phyloP scores from a whole-genome alignment of 2,113 vertebrate genomes.

The Dasypus novemcinctus region DNA sequence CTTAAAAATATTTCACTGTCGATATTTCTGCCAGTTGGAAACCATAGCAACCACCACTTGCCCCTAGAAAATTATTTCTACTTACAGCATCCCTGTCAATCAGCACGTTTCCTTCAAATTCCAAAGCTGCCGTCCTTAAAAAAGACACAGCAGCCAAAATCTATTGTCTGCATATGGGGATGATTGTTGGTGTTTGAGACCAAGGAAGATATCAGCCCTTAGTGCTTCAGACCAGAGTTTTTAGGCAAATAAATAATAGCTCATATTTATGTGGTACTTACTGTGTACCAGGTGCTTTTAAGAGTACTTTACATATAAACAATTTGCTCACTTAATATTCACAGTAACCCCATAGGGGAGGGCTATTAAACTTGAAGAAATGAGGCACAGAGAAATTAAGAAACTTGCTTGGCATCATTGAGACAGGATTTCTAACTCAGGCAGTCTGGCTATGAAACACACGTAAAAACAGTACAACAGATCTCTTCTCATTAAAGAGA shows the following conservation, averaged over 20 bases:
- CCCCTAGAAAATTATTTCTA: conserved; percentile 59
- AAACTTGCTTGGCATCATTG: neutral
- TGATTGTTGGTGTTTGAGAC: neutral
- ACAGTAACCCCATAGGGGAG: neutral
- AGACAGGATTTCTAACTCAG: neutral
- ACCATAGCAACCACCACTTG: conserved; percentile 66
- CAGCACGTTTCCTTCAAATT: conserved; percentile 15
- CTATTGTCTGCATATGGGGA: neutral
- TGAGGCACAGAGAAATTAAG: neutral
- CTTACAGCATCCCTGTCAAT: conserved; percentile 62
- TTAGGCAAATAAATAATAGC: neutral
- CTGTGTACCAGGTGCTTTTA: neutral
- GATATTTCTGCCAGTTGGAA: conserved; percentile 59
- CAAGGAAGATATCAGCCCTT: neutral
- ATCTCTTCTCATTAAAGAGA: neutral
- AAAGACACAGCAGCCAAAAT: neutral
- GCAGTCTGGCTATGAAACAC: neutral
- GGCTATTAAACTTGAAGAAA: neutral
- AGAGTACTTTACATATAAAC: neutral
- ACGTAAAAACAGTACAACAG: rapidly evolving
- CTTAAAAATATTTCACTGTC: neutral
- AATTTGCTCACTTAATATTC: conserved; percentile 26
- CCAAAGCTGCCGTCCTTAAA: conserved; percentile 36
- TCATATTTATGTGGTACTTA: neutral
- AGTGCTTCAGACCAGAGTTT: neutral